Conservation (phyloP, 2,888 invertebrate species). For the Dastarcus helophoroides region DNA sequence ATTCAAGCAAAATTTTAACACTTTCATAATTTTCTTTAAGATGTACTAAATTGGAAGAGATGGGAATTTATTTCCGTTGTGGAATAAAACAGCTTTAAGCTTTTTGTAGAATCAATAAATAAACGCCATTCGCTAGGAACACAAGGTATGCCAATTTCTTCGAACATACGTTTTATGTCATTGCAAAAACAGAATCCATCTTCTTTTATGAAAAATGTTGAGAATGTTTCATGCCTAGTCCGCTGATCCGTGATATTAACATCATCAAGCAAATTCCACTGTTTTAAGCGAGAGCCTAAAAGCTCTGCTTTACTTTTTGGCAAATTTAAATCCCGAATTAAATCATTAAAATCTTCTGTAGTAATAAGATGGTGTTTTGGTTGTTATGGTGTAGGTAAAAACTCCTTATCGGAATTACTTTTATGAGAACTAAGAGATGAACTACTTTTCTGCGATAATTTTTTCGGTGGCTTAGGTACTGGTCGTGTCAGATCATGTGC, state of each 20-base stretch:
- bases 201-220: constrained; percentile 15
- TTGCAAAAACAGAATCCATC: constrained; percentile 16
- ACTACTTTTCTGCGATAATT: constrained; percentile 7
- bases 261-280: constrained; percentile 14
- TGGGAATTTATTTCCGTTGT: constrained; percentile 20
- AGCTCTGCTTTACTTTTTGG: constrained; percentile 16
- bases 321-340: constrained; percentile 16
- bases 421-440: constrained; percentile 6
- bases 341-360: constrained; percentile 15
- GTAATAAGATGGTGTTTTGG: constrained; percentile 12
- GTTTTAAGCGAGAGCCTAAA: constrained; percentile 15
- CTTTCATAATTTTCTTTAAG: constrained; percentile 24
- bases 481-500: constrained; percentile 5
- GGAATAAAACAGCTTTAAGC: constrained; percentile 15
- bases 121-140: constrained; percentile 14
- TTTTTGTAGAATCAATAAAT: constrained; percentile 14
- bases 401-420: no score
- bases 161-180: constrained; percentile 15
- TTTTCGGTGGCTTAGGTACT: constrained; percentile 6
- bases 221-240: constrained; percentile 12
- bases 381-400: constrained; percentile 8
- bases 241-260: constrained; percentile 10
- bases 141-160: constrained; percentile 14
- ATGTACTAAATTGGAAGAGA: constrained; percentile 17
- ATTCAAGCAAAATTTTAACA: constrained; percentile 20